phyloP scores from a whole-genome alignment of 2,113 vertebrate species.

The Murina feae region DNA sequence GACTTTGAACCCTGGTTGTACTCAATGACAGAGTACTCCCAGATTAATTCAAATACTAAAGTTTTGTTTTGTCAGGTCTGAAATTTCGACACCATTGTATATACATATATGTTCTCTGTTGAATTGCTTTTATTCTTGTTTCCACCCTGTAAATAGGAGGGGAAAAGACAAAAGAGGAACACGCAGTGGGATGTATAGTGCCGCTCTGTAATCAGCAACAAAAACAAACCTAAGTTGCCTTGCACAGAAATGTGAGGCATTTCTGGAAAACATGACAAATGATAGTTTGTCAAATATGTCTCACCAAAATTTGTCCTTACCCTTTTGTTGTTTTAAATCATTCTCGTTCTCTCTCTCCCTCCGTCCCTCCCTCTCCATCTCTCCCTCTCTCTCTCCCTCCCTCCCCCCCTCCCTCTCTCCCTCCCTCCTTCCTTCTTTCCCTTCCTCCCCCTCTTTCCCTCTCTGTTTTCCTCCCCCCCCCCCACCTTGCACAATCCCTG shows the following conservation, averaged over 20 bases:
- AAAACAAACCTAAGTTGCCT: background rate
- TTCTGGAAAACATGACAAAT: background rate
- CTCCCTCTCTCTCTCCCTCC: background rate
- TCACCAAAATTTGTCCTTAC: background rate
- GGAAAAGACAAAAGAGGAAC: background rate
- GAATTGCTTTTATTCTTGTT: background rate
- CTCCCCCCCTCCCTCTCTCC: background rate
- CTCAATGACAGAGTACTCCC: background rate
- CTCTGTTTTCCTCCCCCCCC: too few relatives aligned
- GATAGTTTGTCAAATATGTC: background rate
- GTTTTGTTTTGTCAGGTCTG: background rate
- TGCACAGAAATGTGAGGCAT: background rate
- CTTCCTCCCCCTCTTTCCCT: background rate
- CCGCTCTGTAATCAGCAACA: background rate
- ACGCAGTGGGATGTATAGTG: background rate
- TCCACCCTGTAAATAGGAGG: background rate
- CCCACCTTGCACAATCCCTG: background rate
- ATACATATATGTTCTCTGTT: slow-evolving; percentile 1
- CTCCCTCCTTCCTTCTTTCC: background rate
- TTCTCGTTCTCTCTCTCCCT: background rate
- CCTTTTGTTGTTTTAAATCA: background rate
- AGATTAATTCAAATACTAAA: background rate
- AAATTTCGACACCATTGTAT: background rate
- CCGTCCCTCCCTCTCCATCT: too few relatives aligned
- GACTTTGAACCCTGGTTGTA: background rate